Evolutionary conservation across 2,113 vertebrate genomes (phyloP).

Genomic region (Ciconia boyciana): DNA sequence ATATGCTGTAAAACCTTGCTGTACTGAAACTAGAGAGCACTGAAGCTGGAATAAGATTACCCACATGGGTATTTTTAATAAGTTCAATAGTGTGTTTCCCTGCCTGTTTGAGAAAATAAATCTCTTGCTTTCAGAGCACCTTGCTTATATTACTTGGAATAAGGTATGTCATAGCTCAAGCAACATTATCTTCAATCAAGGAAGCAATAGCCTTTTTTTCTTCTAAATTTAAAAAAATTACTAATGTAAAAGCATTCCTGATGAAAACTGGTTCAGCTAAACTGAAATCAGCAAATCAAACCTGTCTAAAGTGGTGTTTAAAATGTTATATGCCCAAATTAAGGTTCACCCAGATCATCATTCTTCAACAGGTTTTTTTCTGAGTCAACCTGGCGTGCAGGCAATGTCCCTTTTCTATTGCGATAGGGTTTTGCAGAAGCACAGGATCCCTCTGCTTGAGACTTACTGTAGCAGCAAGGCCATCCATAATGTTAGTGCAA

Average conservation of each 20-base stretch:
- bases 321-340: not conserved
- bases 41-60: not conserved
- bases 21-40: not conserved
- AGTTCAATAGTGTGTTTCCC: not conserved
- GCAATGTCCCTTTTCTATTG: not conserved
- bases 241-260: not conserved
- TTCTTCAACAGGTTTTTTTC: not conserved
- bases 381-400: not conserved
- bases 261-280: not conserved
- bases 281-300: not conserved
- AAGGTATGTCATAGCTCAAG: not conserved
- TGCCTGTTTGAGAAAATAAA: constrained; percentile 13
- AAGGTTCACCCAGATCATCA: not conserved
- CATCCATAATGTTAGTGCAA: not conserved
- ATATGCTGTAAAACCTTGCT: not conserved
- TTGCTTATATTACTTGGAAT: constrained; percentile 7
- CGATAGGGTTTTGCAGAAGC: not conserved
- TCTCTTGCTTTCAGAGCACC: not conserved
- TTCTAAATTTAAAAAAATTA: not conserved
- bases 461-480: not conserved
- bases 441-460: not conserved
- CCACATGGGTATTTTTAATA: constrained; percentile 43
- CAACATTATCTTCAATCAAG: constrained; percentile 1
- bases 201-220: not conserved
- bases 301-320: not conserved